Conservation (phyloP, 2,888 invertebrate species). For the Cryptocephalus primarius region DNA sequence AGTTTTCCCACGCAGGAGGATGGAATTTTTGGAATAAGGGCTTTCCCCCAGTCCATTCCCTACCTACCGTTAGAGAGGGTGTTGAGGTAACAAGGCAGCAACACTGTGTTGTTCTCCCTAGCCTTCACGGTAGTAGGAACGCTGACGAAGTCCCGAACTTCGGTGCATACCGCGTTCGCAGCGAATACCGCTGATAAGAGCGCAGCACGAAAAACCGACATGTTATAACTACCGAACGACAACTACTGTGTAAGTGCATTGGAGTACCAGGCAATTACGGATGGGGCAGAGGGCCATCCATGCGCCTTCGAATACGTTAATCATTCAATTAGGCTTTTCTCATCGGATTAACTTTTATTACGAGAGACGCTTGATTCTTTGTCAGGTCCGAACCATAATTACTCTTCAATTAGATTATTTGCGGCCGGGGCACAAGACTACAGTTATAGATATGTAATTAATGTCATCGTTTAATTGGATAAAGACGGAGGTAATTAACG, state of each 20-base stretch:
- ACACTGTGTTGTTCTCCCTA: conserved; percentile 64
- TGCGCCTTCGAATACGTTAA: conserved; percentile 8
- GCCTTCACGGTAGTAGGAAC: conserved; percentile 65
- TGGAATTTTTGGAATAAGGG: too few relatives aligned
- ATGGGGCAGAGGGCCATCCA: conserved; percentile 11
- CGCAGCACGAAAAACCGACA: background rate
- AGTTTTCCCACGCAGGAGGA: too few relatives aligned
- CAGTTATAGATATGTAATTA: background rate
- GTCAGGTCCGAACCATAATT: conserved; percentile 7
- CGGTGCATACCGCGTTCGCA: background rate
- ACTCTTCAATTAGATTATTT: conserved; percentile 9
- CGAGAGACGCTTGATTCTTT: conserved; percentile 9
- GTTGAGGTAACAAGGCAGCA: conserved; percentile 68
- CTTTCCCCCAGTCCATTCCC: too few relatives aligned
- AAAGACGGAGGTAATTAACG: too few relatives aligned
- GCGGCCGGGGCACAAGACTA: background rate
- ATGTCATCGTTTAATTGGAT: too few relatives aligned
- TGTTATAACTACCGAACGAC: conserved; percentile 1
- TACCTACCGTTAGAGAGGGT: conserved; percentile 45
- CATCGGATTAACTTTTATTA: conserved; percentile 8
- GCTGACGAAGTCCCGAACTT: conserved; percentile 45
- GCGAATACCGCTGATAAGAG: background rate
- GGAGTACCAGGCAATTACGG: conserved; percentile 18
- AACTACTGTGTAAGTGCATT: conserved; percentile 2
- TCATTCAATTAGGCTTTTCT: conserved; percentile 13